Conservation (phyloP, 1,140 invertebrate species). For the Acyrthosiphon pisum region DNA sequence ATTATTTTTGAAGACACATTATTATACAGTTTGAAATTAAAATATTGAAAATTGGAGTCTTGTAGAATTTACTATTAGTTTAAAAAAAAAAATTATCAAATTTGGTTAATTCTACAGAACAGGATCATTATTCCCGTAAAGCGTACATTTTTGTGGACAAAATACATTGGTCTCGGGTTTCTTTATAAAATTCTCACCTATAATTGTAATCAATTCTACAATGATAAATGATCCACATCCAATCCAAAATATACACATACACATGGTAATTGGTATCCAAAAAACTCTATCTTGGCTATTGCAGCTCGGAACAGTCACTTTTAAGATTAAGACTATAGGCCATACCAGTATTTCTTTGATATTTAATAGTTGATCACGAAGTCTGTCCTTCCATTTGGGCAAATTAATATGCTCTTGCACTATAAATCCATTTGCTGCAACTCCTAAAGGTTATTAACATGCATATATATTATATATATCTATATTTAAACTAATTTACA, state of each 20-base stretch:
- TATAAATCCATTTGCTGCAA: slow-evolving; percentile 31
- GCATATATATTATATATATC: not conserved
- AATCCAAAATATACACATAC: slow-evolving; percentile 74
- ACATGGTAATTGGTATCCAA: slow-evolving; percentile 67
- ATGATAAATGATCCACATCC: slow-evolving; percentile 71
- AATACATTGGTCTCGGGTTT: not conserved
- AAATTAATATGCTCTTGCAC: slow-evolving; percentile 44
- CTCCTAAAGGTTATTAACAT: not conserved
- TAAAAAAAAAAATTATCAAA: too few species aligned
- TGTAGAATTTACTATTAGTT: too few species aligned
- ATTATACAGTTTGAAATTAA: too few species aligned
- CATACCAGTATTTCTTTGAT: slow-evolving; percentile 65
- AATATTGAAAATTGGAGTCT: too few species aligned
- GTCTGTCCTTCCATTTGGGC: slow-evolving; percentile 40
- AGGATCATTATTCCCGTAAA: too few species aligned
- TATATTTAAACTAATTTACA: not conserved
- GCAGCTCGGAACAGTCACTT: slow-evolving; percentile 73
- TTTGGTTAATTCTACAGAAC: too few species aligned
- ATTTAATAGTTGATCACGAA: slow-evolving; percentile 32
- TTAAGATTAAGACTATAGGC: slow-evolving; percentile 76
- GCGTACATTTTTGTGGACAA: too few species aligned
- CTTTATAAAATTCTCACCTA: slow-evolving; percentile 66
- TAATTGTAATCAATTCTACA: slow-evolving; percentile 76
- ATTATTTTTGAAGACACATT: too few species aligned
- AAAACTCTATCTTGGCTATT: slow-evolving; percentile 39